A percentile compares a stretch with the other conserved stretches of the same genome.
phyloP scores from a whole-genome alignment of 2,113 vertebrate genomes.

The Gavialis gangeticus region DNA sequence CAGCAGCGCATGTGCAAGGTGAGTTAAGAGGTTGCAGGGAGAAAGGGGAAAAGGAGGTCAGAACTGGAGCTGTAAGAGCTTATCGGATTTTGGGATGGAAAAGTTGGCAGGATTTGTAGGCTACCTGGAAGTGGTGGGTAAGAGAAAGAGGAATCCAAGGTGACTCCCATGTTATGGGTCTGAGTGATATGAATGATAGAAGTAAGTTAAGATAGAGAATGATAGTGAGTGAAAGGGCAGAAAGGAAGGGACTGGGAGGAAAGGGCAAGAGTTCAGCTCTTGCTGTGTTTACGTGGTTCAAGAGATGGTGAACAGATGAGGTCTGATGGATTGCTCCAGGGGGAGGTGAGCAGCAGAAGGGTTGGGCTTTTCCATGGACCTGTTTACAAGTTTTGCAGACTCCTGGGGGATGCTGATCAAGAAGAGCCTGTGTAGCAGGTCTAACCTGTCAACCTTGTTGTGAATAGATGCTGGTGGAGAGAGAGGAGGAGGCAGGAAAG shows the following conservation, averaged over 20 bases:
- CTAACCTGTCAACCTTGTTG: background rate
- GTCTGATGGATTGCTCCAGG: background rate
- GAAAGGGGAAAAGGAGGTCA: background rate
- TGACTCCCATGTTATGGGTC: rapidly evolving
- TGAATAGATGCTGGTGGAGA: background rate
- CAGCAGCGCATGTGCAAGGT: background rate
- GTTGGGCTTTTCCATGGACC: background rate
- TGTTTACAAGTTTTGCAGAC: background rate
- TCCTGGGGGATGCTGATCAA: background rate
- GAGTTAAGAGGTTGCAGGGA: background rate
- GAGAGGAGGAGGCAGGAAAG: background rate
- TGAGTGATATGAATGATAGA: background rate
- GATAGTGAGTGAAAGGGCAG: background rate
- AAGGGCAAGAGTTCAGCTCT: background rate
- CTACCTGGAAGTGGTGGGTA: rapidly evolving
- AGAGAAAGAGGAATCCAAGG: background rate
- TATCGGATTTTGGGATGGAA: background rate
- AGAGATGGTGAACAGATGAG: rapidly evolving
- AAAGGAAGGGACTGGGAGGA: background rate
- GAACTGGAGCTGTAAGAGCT: background rate
- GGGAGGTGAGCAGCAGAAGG: background rate
- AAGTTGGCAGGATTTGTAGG: background rate
- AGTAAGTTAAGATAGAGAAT: background rate
- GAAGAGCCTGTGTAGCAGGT: background rate
- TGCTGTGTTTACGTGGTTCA: rapidly evolving